Percentiles rank a stretch among this genome's conserved stretches.
Conservation (phyloP, 2,113 vertebrate genomes). For the Apteryx owenii region DNA sequence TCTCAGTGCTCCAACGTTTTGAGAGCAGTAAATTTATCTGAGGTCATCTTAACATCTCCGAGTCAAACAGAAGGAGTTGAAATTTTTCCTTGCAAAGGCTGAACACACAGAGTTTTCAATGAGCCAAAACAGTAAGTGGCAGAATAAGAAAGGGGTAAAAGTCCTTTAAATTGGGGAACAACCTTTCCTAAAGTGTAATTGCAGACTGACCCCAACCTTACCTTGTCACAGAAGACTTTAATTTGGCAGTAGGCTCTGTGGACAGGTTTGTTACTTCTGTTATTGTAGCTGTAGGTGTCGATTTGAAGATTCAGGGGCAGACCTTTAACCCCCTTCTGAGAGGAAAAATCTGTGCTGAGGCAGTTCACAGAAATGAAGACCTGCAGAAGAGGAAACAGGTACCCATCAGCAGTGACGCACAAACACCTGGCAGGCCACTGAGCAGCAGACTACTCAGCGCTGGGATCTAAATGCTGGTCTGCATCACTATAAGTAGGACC, state of each 20-base stretch:
- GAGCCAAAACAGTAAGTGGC: background rate
- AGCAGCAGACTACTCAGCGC: accelerated
- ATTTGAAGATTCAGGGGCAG: slow-evolving; percentile 96
- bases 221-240: slow-evolving; percentile 99
- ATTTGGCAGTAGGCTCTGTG: slow-evolving; percentile 98
- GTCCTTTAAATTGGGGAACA: background rate
- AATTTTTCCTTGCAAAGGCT: background rate
- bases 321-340: slow-evolving; percentile 98
- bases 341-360: slow-evolving; percentile 98
- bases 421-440: background rate
- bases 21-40: background rate
- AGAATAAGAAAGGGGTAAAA: background rate
- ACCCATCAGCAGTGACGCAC: background rate
- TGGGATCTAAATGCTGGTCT: background rate
- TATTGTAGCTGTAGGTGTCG: slow-evolving; percentile 98
- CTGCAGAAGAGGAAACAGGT: slow-evolving; percentile 70
- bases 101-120: background rate
- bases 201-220: slow-evolving; percentile 1
- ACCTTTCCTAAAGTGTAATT: background rate
- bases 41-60: background rate
- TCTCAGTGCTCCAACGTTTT: background rate
- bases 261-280: slow-evolving; percentile 98
- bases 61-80: background rate
- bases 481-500: background rate
- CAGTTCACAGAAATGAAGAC: slow-evolving; percentile 99